Base-by-base conservation (phyloP, 2,888 invertebrate genomes). In the Mesochorus sp. region DNA sequence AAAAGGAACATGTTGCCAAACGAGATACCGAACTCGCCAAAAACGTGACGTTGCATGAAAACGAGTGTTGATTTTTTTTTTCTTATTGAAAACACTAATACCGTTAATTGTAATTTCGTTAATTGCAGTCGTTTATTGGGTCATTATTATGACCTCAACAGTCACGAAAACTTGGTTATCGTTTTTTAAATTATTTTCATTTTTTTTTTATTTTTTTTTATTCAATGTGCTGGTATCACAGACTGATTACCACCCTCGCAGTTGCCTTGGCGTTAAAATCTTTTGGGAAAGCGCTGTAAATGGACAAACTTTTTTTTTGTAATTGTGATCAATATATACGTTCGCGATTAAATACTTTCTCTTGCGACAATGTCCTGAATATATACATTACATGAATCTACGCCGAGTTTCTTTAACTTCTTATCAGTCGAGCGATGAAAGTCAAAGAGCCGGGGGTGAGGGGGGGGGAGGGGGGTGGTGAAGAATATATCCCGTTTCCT, bases 401-500 rank as follows among this genome's bases (percentile, higher is more conserved):
- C 12, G 14, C 26, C 10, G 28, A 66, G 70, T 66, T 70, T 74
- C 51, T 74, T 49, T 31, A 70, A 74, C 70, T 73, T 70, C 44
- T 78, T 78, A 78, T 78, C 78, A 53, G 68, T 64, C 26, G 28
- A 14, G 73, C 62, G 57, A 73, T 49, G 68, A 70, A 59, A 78
- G 64, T 78, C 68, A 64, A 64, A 78, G 70, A 44, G 51, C 17
- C 28, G 14, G 5, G 26, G 19, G 42, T 0, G 10, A n/a, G n/a
- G 14, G 3, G 14, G 26, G n/a, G 21, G 44, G 14, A 47, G 14
- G 59, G 61, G 44, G 21, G 12, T 55, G 28, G 61, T n/a, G n/a
- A n/a, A 49, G 19, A 24, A 73, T 70, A 62, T 68, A 68, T 73
- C 55, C 68, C 39, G 51, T 70, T 74, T 80, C 78, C 70, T 71